Evolutionary conservation across 2,888 invertebrate genomes (phyloP).

Genomic region (Eubasilissa splendida): DNA sequence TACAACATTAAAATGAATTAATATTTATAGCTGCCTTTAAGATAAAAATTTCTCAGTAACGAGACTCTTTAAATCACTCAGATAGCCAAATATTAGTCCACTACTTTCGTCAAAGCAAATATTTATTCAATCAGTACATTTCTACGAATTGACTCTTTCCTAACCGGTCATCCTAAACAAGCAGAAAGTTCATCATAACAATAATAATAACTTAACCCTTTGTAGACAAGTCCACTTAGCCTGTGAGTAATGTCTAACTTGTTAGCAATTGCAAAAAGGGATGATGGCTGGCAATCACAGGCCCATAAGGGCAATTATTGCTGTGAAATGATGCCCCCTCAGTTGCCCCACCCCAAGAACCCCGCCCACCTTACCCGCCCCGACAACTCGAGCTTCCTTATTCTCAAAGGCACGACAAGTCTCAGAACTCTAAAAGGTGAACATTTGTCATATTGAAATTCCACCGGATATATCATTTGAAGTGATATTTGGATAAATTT

Average conservation of each 20-base stretch:
- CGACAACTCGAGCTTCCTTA: background rate
- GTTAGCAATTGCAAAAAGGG: conserved; percentile 7
- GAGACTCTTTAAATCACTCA: too few species aligned
- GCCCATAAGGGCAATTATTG: conserved; percentile 48
- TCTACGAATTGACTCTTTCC: background rate
- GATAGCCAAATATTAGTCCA: background rate
- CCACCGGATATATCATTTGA: too few species aligned
- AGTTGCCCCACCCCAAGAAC: too few species aligned
- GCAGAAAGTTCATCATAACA: conserved; percentile 36
- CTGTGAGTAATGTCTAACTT: conserved; percentile 27
- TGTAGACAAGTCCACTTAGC: conserved; percentile 10
- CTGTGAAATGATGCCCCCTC: background rate
- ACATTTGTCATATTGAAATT: too few species aligned
- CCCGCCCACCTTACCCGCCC: background rate
- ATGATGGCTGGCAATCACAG: conserved; percentile 43
- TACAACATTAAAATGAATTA: too few species aligned
- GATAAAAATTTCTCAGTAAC: too few species aligned
- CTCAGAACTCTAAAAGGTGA: too few species aligned
- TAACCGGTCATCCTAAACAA: conserved; percentile 33
- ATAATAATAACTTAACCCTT: conserved; percentile 33
- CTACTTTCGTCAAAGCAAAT: background rate
- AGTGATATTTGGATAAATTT: too few species aligned
- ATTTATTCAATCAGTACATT: conserved; percentile 9
- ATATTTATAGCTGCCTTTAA: too few species aligned
- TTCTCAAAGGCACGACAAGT: too few species aligned